Conservation (phyloP, 2,888 invertebrate genomes). For the Sericinus montela region DNA sequence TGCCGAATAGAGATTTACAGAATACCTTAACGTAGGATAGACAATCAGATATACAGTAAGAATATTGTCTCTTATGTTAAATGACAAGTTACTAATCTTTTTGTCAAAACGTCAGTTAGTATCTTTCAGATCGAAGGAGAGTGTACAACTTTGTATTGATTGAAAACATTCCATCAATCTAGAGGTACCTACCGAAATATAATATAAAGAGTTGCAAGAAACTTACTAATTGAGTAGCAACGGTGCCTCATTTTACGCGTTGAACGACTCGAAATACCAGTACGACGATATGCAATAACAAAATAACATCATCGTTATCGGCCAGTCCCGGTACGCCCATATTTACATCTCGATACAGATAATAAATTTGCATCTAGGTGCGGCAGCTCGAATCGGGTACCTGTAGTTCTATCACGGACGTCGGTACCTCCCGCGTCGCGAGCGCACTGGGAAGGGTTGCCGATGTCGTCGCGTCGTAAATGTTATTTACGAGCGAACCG, state of each 20-base stretch:
- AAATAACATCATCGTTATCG: slow-evolving; percentile 27
- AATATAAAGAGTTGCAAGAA: too few species aligned
- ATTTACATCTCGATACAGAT: slow-evolving; percentile 15
- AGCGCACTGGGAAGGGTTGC: slow-evolving; percentile 31
- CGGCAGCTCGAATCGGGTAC: slow-evolving; percentile 13
- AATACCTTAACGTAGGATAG: too few species aligned
- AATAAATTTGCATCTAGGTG: slow-evolving; percentile 17
- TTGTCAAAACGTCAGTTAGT: too few species aligned
- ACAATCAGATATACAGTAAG: too few species aligned
- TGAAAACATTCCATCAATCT: too few species aligned
- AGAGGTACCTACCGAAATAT: too few species aligned
- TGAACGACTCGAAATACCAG: slow-evolving; percentile 13
- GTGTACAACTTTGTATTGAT: too few species aligned
- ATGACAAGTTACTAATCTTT: too few species aligned
- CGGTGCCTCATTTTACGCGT: slow-evolving; percentile 6
- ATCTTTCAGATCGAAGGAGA: too few species aligned
- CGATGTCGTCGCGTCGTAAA: slow-evolving; percentile 58
- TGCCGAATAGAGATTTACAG: too few species aligned
- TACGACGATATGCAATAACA: slow-evolving; percentile 10
- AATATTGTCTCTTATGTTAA: too few species aligned
- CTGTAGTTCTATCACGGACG: slow-evolving; percentile 19
- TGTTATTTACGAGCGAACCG: slow-evolving; percentile 61
- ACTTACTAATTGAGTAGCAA: too few species aligned
- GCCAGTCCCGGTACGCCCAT: slow-evolving; percentile 14
- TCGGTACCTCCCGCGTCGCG: slow-evolving; percentile 51